Evolutionary conservation across 2,797 vertebrate species (phyloP).

Genomic region (Danio kyathit): DNA sequence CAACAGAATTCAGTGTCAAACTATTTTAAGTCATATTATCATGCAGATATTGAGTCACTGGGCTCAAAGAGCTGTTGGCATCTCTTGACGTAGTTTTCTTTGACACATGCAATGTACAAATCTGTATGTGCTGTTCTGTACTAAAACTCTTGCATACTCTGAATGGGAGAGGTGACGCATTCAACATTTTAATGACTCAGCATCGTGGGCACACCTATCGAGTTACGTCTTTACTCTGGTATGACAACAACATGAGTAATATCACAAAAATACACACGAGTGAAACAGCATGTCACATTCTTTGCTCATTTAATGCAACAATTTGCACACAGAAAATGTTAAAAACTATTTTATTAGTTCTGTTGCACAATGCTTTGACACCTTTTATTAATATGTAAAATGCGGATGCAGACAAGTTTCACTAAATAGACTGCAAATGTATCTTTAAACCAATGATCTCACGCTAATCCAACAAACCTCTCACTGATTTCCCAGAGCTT

Average conservation of each 20-base stretch:
- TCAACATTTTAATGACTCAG: neutral
- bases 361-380: neutral
- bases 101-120: neutral
- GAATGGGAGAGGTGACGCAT: conserved; percentile 16
- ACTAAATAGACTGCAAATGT: neutral
- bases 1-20: neutral
- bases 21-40: neutral
- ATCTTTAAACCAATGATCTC: neutral
- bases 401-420: neutral
- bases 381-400: neutral
- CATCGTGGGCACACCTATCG: neutral
- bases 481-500: conserved; percentile 69
- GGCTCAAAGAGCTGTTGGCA: neutral
- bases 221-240: neutral
- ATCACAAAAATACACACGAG: too few relatives aligned
- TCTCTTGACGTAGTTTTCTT: neutral
- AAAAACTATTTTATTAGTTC: too few relatives aligned
- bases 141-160: neutral
- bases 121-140: neutral
- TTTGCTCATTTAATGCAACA: neutral
- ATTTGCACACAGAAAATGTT: neutral
- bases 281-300: neutral
- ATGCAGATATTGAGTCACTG: neutral
- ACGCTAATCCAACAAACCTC: conserved; percentile 57
- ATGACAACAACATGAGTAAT: neutral